Percentiles rank a stretch among this genome's conserved stretches.
Evolutionary conservation across 1,140 invertebrate species (phyloP).

Genomic region (Cotesia glomerata): DNA sequence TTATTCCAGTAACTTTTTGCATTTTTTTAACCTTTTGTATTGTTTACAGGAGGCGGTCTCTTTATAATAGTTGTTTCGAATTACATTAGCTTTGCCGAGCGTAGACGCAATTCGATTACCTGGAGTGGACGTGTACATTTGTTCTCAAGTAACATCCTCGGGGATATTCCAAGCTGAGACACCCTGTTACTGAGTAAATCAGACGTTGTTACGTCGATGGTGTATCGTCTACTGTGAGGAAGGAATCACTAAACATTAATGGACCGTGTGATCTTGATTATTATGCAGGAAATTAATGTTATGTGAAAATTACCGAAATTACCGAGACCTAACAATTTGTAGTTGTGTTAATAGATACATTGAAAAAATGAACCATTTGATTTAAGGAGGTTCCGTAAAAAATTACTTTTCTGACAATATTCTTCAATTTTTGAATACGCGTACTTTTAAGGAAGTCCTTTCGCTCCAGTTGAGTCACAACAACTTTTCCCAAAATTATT

Average conservation of each 20-base stretch:
- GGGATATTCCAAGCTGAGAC: conserved; percentile 1
- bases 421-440: too few species aligned
- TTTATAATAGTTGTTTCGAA: conserved; percentile 28
- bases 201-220: background rate
- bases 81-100: conserved; percentile 23
- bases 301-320: too few species aligned
- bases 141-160: conserved; percentile 19
- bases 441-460: too few species aligned
- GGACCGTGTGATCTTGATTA: background rate
- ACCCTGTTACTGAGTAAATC: conserved; percentile 19
- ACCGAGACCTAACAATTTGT: too few species aligned
- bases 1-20: background rate
- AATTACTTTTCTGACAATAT: too few species aligned
- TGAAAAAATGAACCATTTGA: too few species aligned
- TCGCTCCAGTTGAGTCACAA: too few species aligned
- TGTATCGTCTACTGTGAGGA: conserved; percentile 3
- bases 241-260: background rate
- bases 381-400: too few species aligned
- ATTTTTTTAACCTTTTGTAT: background rate
- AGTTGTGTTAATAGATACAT: too few species aligned
- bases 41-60: background rate
- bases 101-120: conserved; percentile 38
- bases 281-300: too few species aligned
- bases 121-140: conserved; percentile 31
- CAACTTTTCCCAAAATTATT: too few species aligned